These are phyloP conservation scores for Chromis chromis DNA, from an alignment of 2,797 vertebrate genomes.

Conservation along the genomic window DNA sequence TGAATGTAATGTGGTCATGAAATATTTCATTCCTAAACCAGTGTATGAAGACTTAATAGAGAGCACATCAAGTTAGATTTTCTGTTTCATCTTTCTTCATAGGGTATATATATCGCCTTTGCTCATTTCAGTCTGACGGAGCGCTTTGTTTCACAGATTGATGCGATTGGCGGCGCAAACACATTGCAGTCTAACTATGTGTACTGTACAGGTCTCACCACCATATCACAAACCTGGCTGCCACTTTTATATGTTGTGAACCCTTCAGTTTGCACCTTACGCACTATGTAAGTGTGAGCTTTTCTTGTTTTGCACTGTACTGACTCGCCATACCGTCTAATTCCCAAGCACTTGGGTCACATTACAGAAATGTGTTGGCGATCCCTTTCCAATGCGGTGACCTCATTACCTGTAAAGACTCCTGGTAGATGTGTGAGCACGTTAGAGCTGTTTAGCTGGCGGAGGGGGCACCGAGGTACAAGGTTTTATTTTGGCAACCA, in stretches of 20 bases:
- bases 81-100: conserved; percentile 14
- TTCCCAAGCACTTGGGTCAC: conserved; percentile 64
- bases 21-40: conserved; percentile 15
- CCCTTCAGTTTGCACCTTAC: conserved; percentile 49
- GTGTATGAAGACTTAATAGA: conserved; percentile 3
- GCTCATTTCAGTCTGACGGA: background rate
- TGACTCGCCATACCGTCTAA: conserved; percentile 38
- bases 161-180: conserved; percentile 8
- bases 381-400: conserved; percentile 68
- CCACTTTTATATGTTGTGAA: conserved; percentile 55
- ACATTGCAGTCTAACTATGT: background rate
- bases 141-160: conserved; percentile 23
- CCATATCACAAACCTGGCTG: conserved; percentile 57
- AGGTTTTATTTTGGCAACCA: conserved; percentile 63
- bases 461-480: conserved; percentile 58
- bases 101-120: background rate
- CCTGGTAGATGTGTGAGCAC: conserved; percentile 66
- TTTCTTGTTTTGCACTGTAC: conserved; percentile 35
- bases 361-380: conserved; percentile 65
- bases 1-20: conserved; percentile 15
- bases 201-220: conserved; percentile 34
- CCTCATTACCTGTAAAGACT: conserved; percentile 76
- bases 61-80: conserved; percentile 2
- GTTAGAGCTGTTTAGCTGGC: conserved; percentile 68
- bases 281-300: conserved; percentile 32